phyloP scores from a whole-genome alignment of 2,113 vertebrate genomes.

The Colius striatus region DNA sequence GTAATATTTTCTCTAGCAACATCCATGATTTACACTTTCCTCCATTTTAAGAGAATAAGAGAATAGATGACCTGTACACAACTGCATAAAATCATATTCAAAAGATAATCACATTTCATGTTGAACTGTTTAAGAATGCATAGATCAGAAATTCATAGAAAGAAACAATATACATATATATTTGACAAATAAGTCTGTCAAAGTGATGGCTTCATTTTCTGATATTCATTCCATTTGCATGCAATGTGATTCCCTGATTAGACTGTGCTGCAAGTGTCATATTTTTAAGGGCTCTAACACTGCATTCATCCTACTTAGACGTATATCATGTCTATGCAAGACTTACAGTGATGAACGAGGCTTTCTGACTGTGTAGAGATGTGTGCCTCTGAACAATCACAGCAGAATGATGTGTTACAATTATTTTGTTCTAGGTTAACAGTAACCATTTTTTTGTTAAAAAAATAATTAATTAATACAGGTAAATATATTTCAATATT shows the following conservation, averaged over 20 bases:
- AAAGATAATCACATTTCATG: constrained; percentile 18
- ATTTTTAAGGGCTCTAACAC: neutral
- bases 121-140: neutral
- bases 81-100: constrained; percentile 11
- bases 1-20: constrained; percentile 10
- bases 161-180: neutral
- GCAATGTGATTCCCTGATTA: neutral
- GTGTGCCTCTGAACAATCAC: neutral
- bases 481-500: neutral
- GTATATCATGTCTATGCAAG: neutral
- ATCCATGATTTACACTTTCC: neutral
- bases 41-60: constrained; percentile 21
- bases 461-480: neutral
- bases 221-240: neutral
- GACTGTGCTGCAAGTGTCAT: neutral
- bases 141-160: constrained; percentile 7
- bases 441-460: neutral
- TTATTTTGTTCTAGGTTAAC: neutral
- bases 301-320: neutral
- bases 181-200: constrained; percentile 11
- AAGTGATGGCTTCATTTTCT: constrained; percentile 2
- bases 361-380: neutral
- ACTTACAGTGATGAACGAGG: neutral
- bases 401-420: neutral
- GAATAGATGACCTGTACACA: constrained; percentile 55